Percentiles rank a stretch among this genome's conserved stretches.
Evolutionary conservation across 2,888 invertebrate species (phyloP).

Genomic region (Eledona agricola): DNA sequence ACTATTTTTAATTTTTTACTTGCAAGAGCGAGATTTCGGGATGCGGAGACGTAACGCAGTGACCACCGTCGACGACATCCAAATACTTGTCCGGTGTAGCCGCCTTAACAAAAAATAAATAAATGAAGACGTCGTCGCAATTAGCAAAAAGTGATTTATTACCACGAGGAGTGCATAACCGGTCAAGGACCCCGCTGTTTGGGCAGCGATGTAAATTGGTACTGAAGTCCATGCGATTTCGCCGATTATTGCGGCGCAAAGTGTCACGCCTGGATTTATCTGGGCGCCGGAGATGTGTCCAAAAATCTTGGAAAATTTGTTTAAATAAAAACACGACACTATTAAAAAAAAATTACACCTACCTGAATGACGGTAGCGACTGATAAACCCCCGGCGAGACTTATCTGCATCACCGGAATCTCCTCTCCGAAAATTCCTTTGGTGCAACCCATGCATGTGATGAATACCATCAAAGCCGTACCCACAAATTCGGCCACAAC

Average conservation of each 20-base stretch:
- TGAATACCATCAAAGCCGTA: conserved; percentile 72
- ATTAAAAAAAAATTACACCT: too few species aligned
- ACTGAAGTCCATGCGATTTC: conserved; percentile 66
- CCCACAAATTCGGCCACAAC: conserved; percentile 70
- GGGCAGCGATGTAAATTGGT: conserved; percentile 69
- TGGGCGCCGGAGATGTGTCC: conserved; percentile 83
- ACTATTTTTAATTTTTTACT: conserved; percentile 40
- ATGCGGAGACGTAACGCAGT: conserved; percentile 50
- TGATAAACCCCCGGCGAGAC: conserved; percentile 72
- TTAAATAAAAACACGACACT: too few species aligned
- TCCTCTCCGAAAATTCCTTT: conserved; percentile 46
- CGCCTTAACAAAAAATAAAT: conserved; percentile 45
- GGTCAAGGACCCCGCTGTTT: conserved; percentile 71
- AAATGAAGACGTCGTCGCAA: conserved; percentile 18
- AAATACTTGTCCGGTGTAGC: conserved; percentile 45
- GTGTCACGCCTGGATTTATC: conserved; percentile 78
- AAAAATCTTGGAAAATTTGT: conserved; percentile 71
- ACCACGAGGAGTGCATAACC: conserved; percentile 75
- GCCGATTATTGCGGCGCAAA: conserved; percentile 70
- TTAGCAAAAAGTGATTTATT: conserved; percentile 40
- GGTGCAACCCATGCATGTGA: conserved; percentile 77
- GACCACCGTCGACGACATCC: conserved; percentile 39
- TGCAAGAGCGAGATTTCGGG: conserved; percentile 45
- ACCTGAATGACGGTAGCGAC: conserved; percentile 75
- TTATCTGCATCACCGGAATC: conserved; percentile 48